A percentile compares a stretch with the other conserved stretches of the same genome.
Conservation (phyloP, 1,140 invertebrate genomes). For the Triops longicaudatus region DNA sequence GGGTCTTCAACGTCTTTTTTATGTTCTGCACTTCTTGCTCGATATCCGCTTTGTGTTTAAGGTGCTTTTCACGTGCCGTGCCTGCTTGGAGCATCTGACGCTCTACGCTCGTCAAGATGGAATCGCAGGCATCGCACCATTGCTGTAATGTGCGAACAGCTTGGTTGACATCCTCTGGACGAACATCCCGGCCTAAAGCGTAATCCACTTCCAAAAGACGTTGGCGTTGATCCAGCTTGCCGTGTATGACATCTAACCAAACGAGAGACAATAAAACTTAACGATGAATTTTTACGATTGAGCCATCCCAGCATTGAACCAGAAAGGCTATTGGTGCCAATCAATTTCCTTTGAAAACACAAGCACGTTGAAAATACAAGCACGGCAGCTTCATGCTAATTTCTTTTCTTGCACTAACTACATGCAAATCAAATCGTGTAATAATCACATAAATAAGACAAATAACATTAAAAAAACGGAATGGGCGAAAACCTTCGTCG, state of each 20-base stretch:
- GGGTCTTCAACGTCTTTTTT: constrained; percentile 67
- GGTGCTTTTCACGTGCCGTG: constrained; percentile 66
- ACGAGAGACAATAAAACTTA: constrained; percentile 16
- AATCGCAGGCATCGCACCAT: constrained; percentile 86
- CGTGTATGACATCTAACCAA: constrained; percentile 79
- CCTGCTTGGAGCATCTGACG: constrained; percentile 81
- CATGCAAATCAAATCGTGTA: too few relatives aligned
- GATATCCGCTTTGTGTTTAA: constrained; percentile 69
- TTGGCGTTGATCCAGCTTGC: constrained; percentile 92
- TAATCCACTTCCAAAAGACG: constrained; percentile 87
- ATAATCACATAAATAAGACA: too few relatives aligned
- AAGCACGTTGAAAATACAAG: too few relatives aligned
- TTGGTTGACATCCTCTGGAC: constrained; percentile 61
- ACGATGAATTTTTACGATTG: not conserved
- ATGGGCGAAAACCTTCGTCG: too few relatives aligned
- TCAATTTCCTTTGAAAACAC: not conserved
- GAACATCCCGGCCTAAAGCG: constrained; percentile 84
- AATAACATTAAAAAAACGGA: too few relatives aligned
- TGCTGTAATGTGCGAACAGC: constrained; percentile 72
- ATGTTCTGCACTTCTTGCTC: constrained; percentile 76
- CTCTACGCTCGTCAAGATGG: constrained; percentile 78
- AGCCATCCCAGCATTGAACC: not conserved
- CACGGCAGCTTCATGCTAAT: too few relatives aligned
- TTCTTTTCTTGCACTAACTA: too few relatives aligned
- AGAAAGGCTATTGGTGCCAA: too few relatives aligned